Evolutionary conservation across 1,140 invertebrate species (phyloP), one percentile per base, ranked within the genome.

Genomic region (Cotesia glomerata): DNA sequence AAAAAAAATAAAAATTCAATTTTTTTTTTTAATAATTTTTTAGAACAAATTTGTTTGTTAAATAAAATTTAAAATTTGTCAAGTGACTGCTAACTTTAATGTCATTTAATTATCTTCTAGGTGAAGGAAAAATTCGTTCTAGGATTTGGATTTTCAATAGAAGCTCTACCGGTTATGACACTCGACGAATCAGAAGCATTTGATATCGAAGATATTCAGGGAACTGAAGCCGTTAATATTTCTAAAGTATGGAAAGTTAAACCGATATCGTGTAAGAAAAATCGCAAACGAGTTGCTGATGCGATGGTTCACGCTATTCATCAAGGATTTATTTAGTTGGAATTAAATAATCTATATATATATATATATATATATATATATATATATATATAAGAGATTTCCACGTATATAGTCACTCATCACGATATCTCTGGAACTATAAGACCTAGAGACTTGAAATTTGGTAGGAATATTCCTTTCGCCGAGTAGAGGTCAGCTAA

Each of bases 71-170:
- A 36, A 2, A 64, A 45, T 2, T 18, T 0, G 16, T 51, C 16
- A 65, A 64, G 52, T n/a, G 18, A 8, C 18, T 63, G 34, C 14
- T 32, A 34, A 26, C 26, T 26, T 26, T 34, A 32, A 65, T 18
- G 8, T 49, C 32, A n/a, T 63, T 63, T 18, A n/a, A 49, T 51
- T 11, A 74, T 62, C 49, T 81, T 77, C 5, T 16, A 92, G 85
- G 75, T 92, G 2, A 89, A 89, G 76, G 88, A 90, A 14, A 88
- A 90, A 79, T 91, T 88, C 5, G 86, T 87, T 56, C 89, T 90
- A 69, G 91, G 91, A 26, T 76, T 90, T 34, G 87, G 84, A n/a
- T 91, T 92, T 79, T 88, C 89, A 72, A 84, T 92, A 70, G 91
- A 92, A 81, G 88, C 90, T 1, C 82, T 91, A 7, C 90, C 90